Base-by-base conservation (phyloP, 2,797 vertebrate species). In the Sebastes elongatus region DNA sequence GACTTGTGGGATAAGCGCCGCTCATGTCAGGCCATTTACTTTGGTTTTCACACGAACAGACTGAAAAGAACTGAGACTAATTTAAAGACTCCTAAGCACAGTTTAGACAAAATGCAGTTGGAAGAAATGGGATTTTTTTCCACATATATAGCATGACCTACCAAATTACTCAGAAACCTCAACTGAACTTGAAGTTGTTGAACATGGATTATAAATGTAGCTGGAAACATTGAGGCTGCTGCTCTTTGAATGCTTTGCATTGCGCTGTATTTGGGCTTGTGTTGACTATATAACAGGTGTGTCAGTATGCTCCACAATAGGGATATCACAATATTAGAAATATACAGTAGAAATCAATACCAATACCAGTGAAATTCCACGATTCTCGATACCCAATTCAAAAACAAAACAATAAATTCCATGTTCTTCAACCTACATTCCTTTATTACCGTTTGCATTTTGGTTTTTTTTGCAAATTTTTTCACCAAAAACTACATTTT, bases 1-100 rank as follows among this genome's bases (percentile, higher is more conserved):
- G 72, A 91, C 78, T 71, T 72, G 61, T 80, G 77, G 81, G 75
- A 84, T 80, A 77, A 69, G 74, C 57, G n/a, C 74, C 70, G 59
- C 70, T 87, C 61, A 74, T 68, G 80, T 81, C 60, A 73, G 52
- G 13, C 76, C 56, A 30, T 84, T 87, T 69, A 70, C 82, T 74
- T 76, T 65, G 23, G 16, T 57, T 90, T 82, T 71, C 57, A 74
- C 32, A 78, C 68, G 32, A 61, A 84, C 28, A 42, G 66, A 35
- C 46, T 76, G 68, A 53, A 73, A 88, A 70, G 70, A 69, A 71
- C 14, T 53, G 60, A 67, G 63, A 56, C 67, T 55, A 74, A 62
- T 78, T 80, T 42, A 76, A 77, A 74, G 61, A 77, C 27, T 46
- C 5, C 33, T 32, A 23, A 74, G 46, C 56, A 57, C 60, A 63